A percentile compares a stretch with the other conserved stretches of the same genome.
phyloP scores from a whole-genome alignment of 2,113 vertebrate genomes.

The Rhea pennata region DNA sequence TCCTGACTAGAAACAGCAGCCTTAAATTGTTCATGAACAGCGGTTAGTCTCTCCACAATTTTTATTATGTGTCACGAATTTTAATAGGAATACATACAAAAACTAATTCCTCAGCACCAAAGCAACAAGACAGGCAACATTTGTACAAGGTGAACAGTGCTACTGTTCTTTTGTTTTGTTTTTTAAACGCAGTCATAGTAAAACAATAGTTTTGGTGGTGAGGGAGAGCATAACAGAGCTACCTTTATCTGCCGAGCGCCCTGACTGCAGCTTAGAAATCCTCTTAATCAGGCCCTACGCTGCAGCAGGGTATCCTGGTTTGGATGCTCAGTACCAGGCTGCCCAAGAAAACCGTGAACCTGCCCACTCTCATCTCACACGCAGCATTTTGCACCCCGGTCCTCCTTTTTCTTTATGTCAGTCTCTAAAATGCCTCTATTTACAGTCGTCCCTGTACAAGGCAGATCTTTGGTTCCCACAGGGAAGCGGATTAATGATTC shows the following conservation, averaged over 20 bases:
- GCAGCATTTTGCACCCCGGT: background rate
- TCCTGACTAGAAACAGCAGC: background rate
- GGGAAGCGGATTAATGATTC: background rate
- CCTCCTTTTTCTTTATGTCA: background rate
- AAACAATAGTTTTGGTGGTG: background rate
- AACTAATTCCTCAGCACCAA: background rate
- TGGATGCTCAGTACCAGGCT: background rate
- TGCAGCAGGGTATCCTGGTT: background rate
- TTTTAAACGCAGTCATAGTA: background rate
- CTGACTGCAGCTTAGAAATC: background rate
- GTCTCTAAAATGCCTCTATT: background rate
- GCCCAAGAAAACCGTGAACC: background rate
- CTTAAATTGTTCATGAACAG: background rate
- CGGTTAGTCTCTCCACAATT: background rate
- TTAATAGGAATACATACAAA: background rate
- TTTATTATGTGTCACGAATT: background rate
- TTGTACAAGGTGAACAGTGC: background rate
- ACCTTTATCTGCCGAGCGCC: background rate
- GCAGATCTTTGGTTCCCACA: background rate
- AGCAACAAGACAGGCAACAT: background rate
- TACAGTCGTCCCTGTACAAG: accelerated
- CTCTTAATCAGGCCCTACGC: background rate
- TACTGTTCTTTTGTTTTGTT: no score
- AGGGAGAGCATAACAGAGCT: background rate
- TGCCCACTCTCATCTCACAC: background rate